phyloP scores from a whole-genome alignment of 2,113 vertebrate species.

The Elanus axillaris region DNA sequence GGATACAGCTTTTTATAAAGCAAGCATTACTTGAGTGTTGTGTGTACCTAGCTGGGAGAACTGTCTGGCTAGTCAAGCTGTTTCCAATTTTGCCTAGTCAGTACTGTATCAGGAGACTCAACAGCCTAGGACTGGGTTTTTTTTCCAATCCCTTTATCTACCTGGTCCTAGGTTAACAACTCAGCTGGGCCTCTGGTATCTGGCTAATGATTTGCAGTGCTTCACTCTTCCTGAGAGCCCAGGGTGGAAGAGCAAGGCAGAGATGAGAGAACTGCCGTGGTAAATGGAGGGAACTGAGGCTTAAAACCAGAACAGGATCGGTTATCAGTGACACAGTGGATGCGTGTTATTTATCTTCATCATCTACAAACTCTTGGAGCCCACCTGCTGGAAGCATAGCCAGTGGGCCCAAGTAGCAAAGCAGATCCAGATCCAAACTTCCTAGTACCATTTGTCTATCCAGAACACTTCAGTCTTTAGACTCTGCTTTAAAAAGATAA shows the following conservation, averaged over 20 bases:
- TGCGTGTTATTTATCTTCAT: neutral
- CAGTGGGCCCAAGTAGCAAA: neutral
- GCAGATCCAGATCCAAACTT: neutral
- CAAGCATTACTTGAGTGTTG: neutral
- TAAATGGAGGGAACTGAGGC: neutral
- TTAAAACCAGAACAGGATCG: neutral
- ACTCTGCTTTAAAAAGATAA: neutral
- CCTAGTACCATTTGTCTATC: neutral
- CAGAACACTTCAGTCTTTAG: neutral
- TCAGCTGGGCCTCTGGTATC: neutral
- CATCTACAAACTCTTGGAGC: neutral
- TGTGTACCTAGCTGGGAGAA: neutral
- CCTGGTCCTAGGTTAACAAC: neutral
- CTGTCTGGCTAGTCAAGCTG: neutral
- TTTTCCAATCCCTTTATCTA: neutral
- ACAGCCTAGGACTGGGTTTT: neutral
- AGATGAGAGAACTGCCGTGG: neutral
- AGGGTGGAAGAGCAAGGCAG: neutral
- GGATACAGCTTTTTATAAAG: neutral
- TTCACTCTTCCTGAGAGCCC: neutral
- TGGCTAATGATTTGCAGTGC: neutral
- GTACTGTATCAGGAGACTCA: neutral
- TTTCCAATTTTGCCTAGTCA: neutral
- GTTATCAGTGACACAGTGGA: neutral
- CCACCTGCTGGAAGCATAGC: neutral